Percentiles rank a stretch among this genome's conserved stretches.
Evolutionary conservation across 2,888 invertebrate species (phyloP).

Genomic region (Helobdella robusta): DNA sequence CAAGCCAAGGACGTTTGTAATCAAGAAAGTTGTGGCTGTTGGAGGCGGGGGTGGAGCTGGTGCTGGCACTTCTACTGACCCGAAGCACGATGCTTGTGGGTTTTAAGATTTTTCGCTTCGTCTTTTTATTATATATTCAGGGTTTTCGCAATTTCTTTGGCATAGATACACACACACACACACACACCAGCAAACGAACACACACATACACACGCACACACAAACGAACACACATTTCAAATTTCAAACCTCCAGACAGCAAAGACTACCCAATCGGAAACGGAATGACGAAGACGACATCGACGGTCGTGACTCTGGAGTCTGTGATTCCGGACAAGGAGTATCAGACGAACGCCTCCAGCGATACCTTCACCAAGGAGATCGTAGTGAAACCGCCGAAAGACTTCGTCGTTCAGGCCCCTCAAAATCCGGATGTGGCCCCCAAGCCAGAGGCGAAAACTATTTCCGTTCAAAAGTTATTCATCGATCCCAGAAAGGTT

Average conservation of each 20-base stretch:
- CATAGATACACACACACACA: slow-evolving; percentile 1
- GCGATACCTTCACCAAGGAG: slow-evolving; percentile 33
- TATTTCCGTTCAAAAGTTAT: slow-evolving; percentile 41
- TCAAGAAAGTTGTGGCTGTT: slow-evolving; percentile 14
- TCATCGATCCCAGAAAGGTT: slow-evolving; percentile 42
- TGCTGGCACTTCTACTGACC: too few relatives aligned
- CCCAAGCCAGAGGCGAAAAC: slow-evolving; percentile 41
- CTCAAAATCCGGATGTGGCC: slow-evolving; percentile 35
- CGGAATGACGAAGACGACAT: slow-evolving; percentile 5
- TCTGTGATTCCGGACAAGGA: slow-evolving; percentile 36
- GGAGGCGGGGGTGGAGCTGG: neutral
- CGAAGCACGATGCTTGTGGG: slow-evolving; percentile 2
- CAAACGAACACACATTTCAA: neutral
- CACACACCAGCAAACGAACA: neutral
- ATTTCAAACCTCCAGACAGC: neutral
- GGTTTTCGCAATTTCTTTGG: too few relatives aligned
- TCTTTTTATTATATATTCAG: neutral
- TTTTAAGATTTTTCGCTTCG: neutral
- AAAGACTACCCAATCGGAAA: slow-evolving; percentile 25
- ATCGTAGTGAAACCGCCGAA: slow-evolving; percentile 38
- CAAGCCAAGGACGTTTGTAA: slow-evolving; percentile 12
- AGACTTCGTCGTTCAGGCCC: slow-evolving; percentile 20
- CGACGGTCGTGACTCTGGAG: slow-evolving; percentile 36
- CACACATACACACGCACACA: neutral
- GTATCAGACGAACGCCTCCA: slow-evolving; percentile 35